A percentile compares a stretch with the other conserved stretches of the same genome.
These are phyloP conservation scores for Scomber japonicus DNA, from an alignment of 2,113 vertebrate species.

Conservation along the genomic window DNA sequence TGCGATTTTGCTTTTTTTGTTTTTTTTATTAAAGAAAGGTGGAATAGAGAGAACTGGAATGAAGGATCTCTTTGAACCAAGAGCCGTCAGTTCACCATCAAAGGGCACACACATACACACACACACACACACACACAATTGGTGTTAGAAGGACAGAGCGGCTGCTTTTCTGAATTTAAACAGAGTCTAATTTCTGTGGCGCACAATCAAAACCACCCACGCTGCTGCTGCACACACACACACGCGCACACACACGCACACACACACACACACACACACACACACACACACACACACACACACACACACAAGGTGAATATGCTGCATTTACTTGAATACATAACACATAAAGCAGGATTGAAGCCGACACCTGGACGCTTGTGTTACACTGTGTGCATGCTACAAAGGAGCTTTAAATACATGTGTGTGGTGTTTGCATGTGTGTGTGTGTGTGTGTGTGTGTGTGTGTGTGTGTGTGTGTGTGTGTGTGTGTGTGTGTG, in stretches of 20 bases:
- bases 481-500: not conserved
- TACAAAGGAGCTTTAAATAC: constrained; percentile 38
- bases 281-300: constrained; percentile 22
- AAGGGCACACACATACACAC: constrained; percentile 29
- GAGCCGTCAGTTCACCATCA: constrained; percentile 41
- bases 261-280: constrained; percentile 5
- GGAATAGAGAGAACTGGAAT: constrained; percentile 15
- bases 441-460: not conserved
- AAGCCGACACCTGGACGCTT: constrained; percentile 43
- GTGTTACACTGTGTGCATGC: not conserved
- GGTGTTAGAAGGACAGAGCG: constrained; percentile 4
- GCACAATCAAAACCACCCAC: constrained; percentile 29
- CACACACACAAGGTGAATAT: constrained; percentile 11
- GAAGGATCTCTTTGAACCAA: constrained; percentile 22
- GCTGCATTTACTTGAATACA: constrained; percentile 49
- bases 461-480: not conserved
- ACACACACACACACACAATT: constrained; percentile 23
- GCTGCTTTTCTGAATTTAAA: constrained; percentile 27
- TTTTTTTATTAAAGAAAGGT: constrained; percentile 5
- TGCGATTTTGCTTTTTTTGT: not conserved
- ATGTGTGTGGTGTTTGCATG: not conserved
- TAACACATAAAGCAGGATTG: constrained; percentile 18
- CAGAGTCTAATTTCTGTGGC: constrained; percentile 15
- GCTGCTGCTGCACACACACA: not conserved
- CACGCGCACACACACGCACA: not conserved